These are phyloP conservation scores for Neopipo cinnamomea DNA, from an alignment of 2,113 vertebrate genomes.

Conservation along the genomic window DNA sequence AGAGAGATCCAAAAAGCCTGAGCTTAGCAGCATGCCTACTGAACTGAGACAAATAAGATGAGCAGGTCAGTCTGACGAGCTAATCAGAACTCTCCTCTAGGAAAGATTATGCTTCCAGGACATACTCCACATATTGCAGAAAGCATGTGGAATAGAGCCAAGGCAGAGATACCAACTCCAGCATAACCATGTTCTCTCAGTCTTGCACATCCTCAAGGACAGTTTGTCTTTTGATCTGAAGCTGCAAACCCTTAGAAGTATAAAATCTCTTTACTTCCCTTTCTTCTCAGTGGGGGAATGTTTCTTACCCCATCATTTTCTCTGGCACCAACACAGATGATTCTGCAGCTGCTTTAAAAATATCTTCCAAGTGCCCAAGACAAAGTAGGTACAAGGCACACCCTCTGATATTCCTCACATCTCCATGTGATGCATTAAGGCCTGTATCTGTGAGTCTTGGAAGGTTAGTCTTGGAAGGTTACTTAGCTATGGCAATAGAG, in stretches of 20 bases:
- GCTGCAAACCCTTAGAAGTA: not conserved
- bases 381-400: not conserved
- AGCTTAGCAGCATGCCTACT: conserved; percentile 70
- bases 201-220: conserved; percentile 57
- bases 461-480: not conserved
- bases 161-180: conserved; percentile 59
- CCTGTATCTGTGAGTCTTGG: not conserved
- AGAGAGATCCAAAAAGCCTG: conserved; percentile 67
- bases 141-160: conserved; percentile 67
- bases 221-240: conserved; percentile 45
- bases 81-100: conserved; percentile 75
- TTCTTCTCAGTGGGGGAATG: not conserved
- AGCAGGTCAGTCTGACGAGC: conserved; percentile 74
- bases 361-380: not conserved
- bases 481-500: not conserved
- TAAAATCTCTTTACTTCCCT: not conserved
- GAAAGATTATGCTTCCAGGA: conserved; percentile 71
- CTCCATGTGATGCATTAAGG: not conserved
- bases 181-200: conserved; percentile 39
- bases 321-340: not conserved
- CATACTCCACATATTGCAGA: conserved; percentile 70
- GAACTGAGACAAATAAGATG: conserved; percentile 74
- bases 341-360: not conserved
- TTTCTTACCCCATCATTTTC: not conserved
- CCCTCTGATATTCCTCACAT: not conserved